Percentiles rank a stretch among this genome's conserved stretches.
Evolutionary conservation across 2,797 vertebrate genomes (phyloP).

Genomic region (Alcedo atthis): DNA sequence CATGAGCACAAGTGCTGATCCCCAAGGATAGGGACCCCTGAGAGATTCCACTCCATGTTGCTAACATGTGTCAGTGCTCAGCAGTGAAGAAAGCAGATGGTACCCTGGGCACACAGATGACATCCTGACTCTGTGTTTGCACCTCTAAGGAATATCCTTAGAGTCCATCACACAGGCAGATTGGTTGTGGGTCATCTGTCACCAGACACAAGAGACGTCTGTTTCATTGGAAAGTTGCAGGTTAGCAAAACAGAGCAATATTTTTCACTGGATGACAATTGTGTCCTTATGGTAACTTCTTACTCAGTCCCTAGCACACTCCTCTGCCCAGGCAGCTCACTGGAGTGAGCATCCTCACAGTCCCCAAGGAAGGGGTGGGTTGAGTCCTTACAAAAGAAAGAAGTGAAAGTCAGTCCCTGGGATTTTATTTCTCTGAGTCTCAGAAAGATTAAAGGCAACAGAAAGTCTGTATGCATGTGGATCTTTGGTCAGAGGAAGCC

Average conservation of each 20-base stretch:
- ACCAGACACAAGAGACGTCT: neutral
- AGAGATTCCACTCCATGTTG: neutral
- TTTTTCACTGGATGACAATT: neutral
- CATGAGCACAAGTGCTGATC: neutral
- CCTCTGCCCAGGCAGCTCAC: neutral
- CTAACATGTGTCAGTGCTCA: fast-evolving
- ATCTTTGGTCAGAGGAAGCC: neutral
- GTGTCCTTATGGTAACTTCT: neutral
- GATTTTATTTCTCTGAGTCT: neutral
- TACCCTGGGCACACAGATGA: fast-evolving
- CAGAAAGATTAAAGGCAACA: neutral
- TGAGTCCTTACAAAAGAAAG: neutral
- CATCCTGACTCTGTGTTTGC: neutral
- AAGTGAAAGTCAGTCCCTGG: neutral
- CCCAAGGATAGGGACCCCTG: neutral
- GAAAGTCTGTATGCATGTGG: neutral
- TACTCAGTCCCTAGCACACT: neutral
- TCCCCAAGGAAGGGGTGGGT: neutral
- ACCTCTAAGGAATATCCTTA: neutral
- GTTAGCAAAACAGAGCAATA: neutral
- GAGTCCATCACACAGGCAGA: neutral
- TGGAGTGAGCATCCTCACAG: neutral
- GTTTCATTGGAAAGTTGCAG: neutral
- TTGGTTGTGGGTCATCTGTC: neutral
- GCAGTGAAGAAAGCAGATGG: neutral